Evolutionary conservation across 1,140 invertebrate genomes (phyloP).

Genomic region (Drosophila pectinifera): DNA sequence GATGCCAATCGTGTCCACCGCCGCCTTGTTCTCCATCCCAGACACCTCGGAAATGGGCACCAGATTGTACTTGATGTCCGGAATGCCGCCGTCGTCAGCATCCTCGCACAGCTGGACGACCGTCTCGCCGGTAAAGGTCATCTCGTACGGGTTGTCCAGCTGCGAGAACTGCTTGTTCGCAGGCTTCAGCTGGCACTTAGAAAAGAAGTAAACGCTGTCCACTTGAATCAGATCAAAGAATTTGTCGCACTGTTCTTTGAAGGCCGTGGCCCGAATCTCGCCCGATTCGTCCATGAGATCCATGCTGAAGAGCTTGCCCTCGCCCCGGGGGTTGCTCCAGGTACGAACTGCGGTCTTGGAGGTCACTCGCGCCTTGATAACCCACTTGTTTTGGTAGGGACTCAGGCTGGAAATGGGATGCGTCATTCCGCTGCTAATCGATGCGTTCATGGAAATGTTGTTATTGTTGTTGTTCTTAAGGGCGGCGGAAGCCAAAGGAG

Average conservation of each 20-base stretch:
- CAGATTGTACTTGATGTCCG: constrained; percentile 94
- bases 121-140: constrained; percentile 94
- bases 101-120: constrained; percentile 90
- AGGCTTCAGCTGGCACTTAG: constrained; percentile 92
- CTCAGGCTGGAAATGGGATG: constrained; percentile 92
- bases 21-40: constrained; percentile 87
- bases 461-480: constrained; percentile 54
- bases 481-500: constrained; percentile 31
- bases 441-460: constrained; percentile 58
- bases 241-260: constrained; percentile 95
- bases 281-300: constrained; percentile 97
- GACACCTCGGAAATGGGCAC: constrained; percentile 91
- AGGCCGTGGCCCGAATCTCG: constrained; percentile 97
- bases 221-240: constrained; percentile 95
- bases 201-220: constrained; percentile 95
- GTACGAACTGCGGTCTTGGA: constrained; percentile 93
- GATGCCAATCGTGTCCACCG: constrained; percentile 96
- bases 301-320: constrained; percentile 97
- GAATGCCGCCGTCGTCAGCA: constrained; percentile 88
- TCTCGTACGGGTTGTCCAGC: constrained; percentile 98
- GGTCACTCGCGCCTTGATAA: constrained; percentile 95
- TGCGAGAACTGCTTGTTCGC: constrained; percentile 96
- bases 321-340: constrained; percentile 96
- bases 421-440: constrained; percentile 85
- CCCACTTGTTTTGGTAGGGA: constrained; percentile 97